Evolutionary conservation across 1,140 invertebrate species (phyloP), one percentile per base, ranked within the genome.

Genomic region (Pollicipes pollicipes): DNA sequence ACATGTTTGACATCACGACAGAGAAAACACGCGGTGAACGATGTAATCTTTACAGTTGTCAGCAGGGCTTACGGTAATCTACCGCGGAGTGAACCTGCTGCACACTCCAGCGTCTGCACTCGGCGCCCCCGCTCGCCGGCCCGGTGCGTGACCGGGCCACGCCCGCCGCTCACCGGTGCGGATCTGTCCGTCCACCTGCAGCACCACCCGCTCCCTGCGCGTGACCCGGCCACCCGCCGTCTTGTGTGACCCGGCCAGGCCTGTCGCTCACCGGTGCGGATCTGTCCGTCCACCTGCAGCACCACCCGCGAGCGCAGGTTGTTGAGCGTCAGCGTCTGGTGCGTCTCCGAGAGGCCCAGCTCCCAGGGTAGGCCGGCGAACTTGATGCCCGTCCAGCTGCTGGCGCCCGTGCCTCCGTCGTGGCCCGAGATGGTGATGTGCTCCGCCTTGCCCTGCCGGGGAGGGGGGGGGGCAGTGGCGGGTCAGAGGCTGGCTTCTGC

Each of bases 391-490:
- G 95, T 98, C 95, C 95, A 98, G 71, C 92, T 95, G 80, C 90
- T 94, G 58, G 96, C 96, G 30, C 96, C 96, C 63, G 96, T 99
- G 66, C 96, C 96, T 70, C 97, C 97, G 81, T 98, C 97, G 80
- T 98, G 95, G 0, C 97, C 97, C 32, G 95, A 98, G 75, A 99
- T 97, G 13, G 95, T 93, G 75, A 98, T 95, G 78, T 98, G 96
- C 77, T 98, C 96, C 13, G 94, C 94, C 84, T 98, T 98, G 67
- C 95, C 95, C 88, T 92, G 75, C 0, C 3, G 21, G 26, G 24
- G 24, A 64, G 73, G 78, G 69, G 70, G 63, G n/a, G n/a, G 17
- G 35, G 35, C 6, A 35, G 35, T n/a, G n/a, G n/a, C n/a, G 35
- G 35, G 35, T 35, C 35, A 35, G 6, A 17, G 17, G 6, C n/a